Conservation (phyloP, 2,113 vertebrate species). For the Malaclemys terrapin region DNA sequence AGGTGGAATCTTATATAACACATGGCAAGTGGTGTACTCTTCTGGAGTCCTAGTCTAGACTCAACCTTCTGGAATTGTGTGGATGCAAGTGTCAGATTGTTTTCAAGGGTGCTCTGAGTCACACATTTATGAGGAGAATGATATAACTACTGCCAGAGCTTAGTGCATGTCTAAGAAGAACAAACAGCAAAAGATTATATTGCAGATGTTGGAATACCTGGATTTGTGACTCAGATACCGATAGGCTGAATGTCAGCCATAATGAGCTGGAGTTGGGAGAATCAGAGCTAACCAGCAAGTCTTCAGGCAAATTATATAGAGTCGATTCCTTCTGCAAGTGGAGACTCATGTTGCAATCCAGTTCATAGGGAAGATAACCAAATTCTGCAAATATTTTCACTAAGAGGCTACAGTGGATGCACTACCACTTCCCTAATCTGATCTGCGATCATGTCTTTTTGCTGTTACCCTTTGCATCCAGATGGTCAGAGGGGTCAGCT, state of each 20-base stretch:
- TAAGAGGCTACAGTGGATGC: no score
- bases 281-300: no score
- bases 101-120: neutral
- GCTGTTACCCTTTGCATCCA: no score
- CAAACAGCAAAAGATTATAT: neutral
- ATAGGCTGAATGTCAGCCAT: neutral
- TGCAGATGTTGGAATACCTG: neutral
- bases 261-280: constrained; percentile 1
- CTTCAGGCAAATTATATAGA: no score
- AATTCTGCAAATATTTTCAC: no score
- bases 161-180: neutral
- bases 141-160: neutral
- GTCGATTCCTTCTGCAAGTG: no score
- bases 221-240: neutral
- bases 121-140: neutral
- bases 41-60: neutral
- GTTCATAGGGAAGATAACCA: no score
- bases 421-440: no score
- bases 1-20: neutral
- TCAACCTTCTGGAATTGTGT: neutral
- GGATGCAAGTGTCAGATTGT: neutral
- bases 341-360: no score
- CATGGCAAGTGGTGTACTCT: neutral
- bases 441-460: no score
- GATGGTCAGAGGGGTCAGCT: no score